Evolutionary conservation across 2,797 vertebrate genomes (phyloP).

Genomic region (Amazonetta brasiliensis): DNA sequence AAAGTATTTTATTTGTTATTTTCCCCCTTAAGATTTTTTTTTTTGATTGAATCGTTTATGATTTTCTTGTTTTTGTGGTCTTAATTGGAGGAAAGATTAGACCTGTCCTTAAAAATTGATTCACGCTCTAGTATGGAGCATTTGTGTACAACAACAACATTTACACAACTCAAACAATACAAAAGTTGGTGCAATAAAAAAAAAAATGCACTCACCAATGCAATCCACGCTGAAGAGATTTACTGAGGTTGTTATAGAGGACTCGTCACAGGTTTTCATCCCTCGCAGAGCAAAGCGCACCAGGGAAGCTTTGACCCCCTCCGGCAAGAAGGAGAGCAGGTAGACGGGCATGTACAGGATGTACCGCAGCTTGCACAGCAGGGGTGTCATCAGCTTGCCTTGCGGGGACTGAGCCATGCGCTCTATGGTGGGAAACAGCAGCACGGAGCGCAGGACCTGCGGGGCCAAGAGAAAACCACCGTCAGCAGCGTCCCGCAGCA

Average conservation of each 20-base stretch:
- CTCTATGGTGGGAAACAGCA: conserved; percentile 96
- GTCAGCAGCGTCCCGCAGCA: neutral
- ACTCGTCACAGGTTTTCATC: conserved; percentile 72
- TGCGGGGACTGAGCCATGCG: conserved; percentile 89
- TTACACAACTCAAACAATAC: neutral
- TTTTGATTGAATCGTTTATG: neutral
- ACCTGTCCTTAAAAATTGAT: neutral
- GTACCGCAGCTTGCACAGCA: conserved; percentile 90
- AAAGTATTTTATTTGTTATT: neutral
- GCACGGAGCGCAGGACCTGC: conserved; percentile 87
- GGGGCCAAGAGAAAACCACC: fast-evolving
- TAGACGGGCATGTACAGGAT: conserved; percentile 85
- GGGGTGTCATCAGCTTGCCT: conserved; percentile 89
- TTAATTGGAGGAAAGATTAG: neutral
- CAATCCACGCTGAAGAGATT: conserved; percentile 88
- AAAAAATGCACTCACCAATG: conserved; percentile 80
- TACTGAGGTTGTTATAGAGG: conserved; percentile 72
- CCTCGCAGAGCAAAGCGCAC: conserved; percentile 75
- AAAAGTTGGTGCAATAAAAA: neutral
- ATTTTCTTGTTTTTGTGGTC: neutral
- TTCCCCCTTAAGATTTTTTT: neutral
- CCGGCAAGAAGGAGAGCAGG: conserved; percentile 89
- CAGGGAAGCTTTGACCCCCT: conserved; percentile 80
- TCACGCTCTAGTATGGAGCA: neutral
- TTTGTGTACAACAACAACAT: neutral